Evolutionary conservation across 2,797 vertebrate species (phyloP).

Genomic region (Melanotaenia parkinsoni): DNA sequence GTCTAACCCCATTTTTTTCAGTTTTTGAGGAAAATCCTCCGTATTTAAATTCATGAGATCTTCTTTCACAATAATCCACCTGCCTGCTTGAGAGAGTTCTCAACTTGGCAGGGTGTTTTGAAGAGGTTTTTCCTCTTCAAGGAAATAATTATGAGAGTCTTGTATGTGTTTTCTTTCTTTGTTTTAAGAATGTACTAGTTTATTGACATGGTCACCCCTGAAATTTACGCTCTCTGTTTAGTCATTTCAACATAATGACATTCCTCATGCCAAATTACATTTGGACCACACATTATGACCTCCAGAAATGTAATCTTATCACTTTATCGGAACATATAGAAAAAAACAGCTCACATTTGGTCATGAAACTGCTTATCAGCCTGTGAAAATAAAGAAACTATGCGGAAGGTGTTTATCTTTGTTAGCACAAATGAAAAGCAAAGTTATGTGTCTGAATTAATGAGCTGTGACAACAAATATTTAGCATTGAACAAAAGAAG

Average conservation of each 20-base stretch:
- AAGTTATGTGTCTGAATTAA: background rate
- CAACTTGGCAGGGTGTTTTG: background rate
- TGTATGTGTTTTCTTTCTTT: background rate
- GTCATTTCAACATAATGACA: background rate
- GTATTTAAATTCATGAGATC: background rate
- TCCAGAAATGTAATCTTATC: background rate
- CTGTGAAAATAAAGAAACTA: constrained; percentile 1
- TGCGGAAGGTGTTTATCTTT: background rate
- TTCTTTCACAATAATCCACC: background rate
- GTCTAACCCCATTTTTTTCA: background rate
- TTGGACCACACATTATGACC: background rate
- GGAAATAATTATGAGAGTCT: background rate
- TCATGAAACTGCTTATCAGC: background rate
- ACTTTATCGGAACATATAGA: background rate
- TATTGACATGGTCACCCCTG: background rate
- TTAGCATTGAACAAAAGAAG: background rate
- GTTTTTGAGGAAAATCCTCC: background rate
- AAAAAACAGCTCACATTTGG: background rate
- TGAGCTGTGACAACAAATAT: background rate
- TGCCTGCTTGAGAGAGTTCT: background rate
- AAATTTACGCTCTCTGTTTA: background rate
- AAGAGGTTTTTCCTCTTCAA: background rate
- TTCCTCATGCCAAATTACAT: background rate
- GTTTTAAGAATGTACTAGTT: background rate
- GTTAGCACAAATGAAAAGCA: background rate